phyloP scores from a whole-genome alignment of 2,888 invertebrate genomes.

The Tenthredo distinguenda region DNA sequence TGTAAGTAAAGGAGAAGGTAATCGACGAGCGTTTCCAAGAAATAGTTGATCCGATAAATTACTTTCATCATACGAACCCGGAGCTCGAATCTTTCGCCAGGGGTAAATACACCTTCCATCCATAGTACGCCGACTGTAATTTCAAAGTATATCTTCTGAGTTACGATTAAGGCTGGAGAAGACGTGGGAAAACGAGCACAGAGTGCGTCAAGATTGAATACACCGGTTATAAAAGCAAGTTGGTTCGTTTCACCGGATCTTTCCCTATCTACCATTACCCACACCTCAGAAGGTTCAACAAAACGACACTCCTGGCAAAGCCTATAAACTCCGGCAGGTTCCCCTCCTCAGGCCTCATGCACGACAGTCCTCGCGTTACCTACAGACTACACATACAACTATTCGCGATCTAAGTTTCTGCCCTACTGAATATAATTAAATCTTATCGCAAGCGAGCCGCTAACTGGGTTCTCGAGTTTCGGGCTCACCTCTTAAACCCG shows the following conservation, averaged over 20 bases:
- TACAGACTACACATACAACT: constrained; percentile 7
- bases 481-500: constrained; percentile 8
- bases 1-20: neutral
- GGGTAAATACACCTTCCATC: neutral
- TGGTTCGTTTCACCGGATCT: constrained; percentile 9
- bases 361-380: neutral
- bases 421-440: constrained; percentile 43
- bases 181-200: neutral
- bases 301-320: constrained; percentile 40
- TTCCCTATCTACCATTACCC: constrained; percentile 18
- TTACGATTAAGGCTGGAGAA: neutral
- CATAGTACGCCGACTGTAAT: constrained; percentile 2
- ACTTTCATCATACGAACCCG: neutral
- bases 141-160: neutral
- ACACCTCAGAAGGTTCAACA: neutral
- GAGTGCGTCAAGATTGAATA: neutral
- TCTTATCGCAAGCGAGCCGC: constrained; percentile 31
- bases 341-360: neutral
- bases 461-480: constrained; percentile 9
- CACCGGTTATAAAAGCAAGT: constrained; percentile 36
- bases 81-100: neutral
- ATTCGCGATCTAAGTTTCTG: constrained; percentile 40
- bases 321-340: constrained; percentile 16
- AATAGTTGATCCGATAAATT: constrained; percentile 4
- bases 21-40: neutral